Evolutionary conservation across 2,888 invertebrate genomes (phyloP), one percentile per base, ranked within the genome.

Genomic region (Xylota sylvarum): DNA sequence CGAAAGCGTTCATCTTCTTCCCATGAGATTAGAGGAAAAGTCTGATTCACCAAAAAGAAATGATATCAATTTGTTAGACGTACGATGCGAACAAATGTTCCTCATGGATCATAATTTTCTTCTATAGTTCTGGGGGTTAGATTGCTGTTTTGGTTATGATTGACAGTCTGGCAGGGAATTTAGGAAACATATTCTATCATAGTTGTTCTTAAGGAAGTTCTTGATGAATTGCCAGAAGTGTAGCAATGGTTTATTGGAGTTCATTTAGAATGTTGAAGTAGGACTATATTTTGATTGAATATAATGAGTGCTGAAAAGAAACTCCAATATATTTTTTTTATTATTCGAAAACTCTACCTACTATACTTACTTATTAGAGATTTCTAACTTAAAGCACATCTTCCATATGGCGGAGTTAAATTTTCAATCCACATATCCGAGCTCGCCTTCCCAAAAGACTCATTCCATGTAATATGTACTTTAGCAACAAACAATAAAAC

Each of bases 41-140:
- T 64, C 64, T 64, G 74, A 62, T 74, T 74, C 52, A 19, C 64
- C 55, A 55, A 43, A 50, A 37, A 30, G 64, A 65, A 65, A 76
- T 65, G 50, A 65, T 56, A 58, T 65, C 76, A 76, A 76, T 76
- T 67, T 76, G 76, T 76, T 27, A 76, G 56, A 46, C 43, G 30
- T 62, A 73, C 60, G 52, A 62, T 52, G 50, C 40, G 56, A 76
- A 65, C 76, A 67, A 76, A 76, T 76, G 76, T 27, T 58, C 14
- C 46, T 56, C 46, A 56, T 65, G 65, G 32, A 76, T 76, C 76
- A 76, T 65, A 56, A 67, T 65, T 58, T 19, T n/a, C 35, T 19
- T 14, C 7, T 12, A 12, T 23, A 9, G 35, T 23, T 4, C n/a
- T 14, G 2, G 35, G 35, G 19, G 65, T 17, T 48, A 14, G 23